phyloP scores from a whole-genome alignment of 2,888 invertebrate genomes.

The Troides helena region DNA sequence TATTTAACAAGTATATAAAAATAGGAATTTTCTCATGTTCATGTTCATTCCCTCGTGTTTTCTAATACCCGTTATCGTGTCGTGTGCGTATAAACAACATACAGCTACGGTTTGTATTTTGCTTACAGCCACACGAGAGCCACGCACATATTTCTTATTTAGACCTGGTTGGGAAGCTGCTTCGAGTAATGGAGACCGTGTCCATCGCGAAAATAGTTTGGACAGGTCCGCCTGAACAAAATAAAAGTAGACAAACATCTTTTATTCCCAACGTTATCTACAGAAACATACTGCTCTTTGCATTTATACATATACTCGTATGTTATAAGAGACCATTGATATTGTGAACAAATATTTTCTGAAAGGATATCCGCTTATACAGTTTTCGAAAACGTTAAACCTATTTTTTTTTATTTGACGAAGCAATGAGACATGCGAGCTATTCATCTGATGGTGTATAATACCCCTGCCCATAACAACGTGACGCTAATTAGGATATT shows the following conservation, averaged over 20 bases:
- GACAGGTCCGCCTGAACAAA: background rate
- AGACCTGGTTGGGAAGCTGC: background rate
- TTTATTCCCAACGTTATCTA: background rate
- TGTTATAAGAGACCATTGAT: background rate
- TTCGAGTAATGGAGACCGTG: background rate
- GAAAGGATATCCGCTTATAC: background rate
- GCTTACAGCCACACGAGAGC: background rate
- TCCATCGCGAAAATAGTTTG: background rate
- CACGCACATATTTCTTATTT: background rate
- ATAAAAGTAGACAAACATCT: background rate
- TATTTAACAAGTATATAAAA: no score
- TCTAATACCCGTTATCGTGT: background rate
- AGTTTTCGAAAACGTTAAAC: background rate
- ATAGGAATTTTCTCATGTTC: background rate
- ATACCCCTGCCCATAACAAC: no score
- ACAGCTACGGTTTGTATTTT: constrained; percentile 3
- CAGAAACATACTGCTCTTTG: background rate
- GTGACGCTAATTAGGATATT: no score
- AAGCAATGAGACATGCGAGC: no score
- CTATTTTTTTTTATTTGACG: no score
- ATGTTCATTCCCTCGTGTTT: background rate
- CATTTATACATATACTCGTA: no score
- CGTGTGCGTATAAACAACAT: background rate
- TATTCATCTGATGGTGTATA: no score
- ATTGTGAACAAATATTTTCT: no score